phyloP scores from a whole-genome alignment of 2,888 invertebrate species.

The Hemithea aestivaria region DNA sequence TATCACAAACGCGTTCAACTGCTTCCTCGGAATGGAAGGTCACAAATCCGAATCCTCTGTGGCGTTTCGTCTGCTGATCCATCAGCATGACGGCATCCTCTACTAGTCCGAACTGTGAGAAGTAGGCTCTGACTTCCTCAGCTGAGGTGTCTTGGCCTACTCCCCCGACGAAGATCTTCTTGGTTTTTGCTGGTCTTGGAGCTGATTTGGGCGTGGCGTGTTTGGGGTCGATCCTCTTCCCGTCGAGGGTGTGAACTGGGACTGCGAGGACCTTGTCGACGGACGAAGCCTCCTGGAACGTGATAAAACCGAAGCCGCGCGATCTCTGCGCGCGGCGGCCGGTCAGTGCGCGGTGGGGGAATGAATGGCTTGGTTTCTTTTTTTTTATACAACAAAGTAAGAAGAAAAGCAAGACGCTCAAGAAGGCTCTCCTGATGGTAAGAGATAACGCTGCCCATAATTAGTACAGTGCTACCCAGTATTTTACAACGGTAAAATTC shows the following conservation, averaged over 20 bases:
- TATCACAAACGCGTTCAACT: slow-evolving; percentile 95
- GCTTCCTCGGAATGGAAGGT: slow-evolving; percentile 95
- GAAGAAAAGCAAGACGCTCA: no score
- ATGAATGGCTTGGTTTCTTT: slow-evolving; percentile 1
- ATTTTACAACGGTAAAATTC: no score
- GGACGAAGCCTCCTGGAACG: slow-evolving; percentile 93
- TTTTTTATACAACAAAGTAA: no score
- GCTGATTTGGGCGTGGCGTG: slow-evolving; percentile 95
- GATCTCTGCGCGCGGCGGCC: slow-evolving; percentile 86
- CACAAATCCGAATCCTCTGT: slow-evolving; percentile 94
- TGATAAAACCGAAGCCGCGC: slow-evolving; percentile 96
- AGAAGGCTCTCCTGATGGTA: no score
- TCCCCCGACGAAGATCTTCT: slow-evolving; percentile 95
- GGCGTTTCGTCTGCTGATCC: slow-evolving; percentile 95
- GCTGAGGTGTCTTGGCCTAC: slow-evolving; percentile 95
- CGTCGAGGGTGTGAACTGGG: slow-evolving; percentile 93
- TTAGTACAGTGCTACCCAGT: no score
- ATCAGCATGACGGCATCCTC: slow-evolving; percentile 96
- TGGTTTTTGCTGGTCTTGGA: slow-evolving; percentile 91
- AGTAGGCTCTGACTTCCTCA: slow-evolving; percentile 94
- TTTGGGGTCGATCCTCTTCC: slow-evolving; percentile 96
- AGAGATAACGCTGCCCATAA: no score
- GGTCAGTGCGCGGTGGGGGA: slow-evolving; percentile 4
- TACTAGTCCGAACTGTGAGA: slow-evolving; percentile 93
- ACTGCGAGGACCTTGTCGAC: slow-evolving; percentile 95